Base-by-base conservation (phyloP, 1,140 invertebrate genomes). In the Philaenus spumarius region DNA sequence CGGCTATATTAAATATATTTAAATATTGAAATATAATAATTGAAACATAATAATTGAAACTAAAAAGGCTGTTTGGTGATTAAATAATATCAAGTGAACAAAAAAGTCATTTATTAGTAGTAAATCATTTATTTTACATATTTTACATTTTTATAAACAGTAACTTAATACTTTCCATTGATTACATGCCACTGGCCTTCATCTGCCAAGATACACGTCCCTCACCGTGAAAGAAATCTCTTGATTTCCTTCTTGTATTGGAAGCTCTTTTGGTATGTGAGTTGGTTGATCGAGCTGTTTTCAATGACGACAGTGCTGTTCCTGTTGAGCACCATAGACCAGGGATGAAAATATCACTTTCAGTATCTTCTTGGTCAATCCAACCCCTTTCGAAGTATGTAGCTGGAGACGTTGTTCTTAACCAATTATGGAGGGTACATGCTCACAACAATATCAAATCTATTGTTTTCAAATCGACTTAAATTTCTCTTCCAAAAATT, bases 401-500 rank as follows among this genome's bases (percentile, higher is more conserved):
- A 22, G 46, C 46, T 48, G 46, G 15, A 23, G 22, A 57, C 23
- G 42, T 47, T 46, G 40, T 57, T 23, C 55, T 24, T n/a, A n/a
- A n/a, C n/a, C n/a, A n/a, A n/a, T n/a, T n/a, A n/a, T n/a, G n/a
- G n/a, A n/a, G n/a, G n/a, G 45, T 59, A 52, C 60, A 62, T 22
- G 46, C 19, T 54, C 58, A 30, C 9, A 30, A 17, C 24, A 60
- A 58, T 5, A 56, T 60, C 24, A 54, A 39, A 46, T 62, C 58
- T 30, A 62, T 46, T 24, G 47, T 70, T 46, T 66, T 30, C 46
- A 64, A 60, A 51, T 66, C 55, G 35, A 73, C 42, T 50, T 65
- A 22, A 12, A n/a, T n/a, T n/a, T n/a, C n/a, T n/a, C n/a, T n/a
- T n/a, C n/a, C n/a, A n/a, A n/a, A n/a, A n/a, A n/a, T 72, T 68